Percentiles rank a stretch among this genome's conserved stretches.
These are phyloP conservation scores for Ligdia adustata DNA, from an alignment of 2,888 invertebrate species.

Conservation along the genomic window DNA sequence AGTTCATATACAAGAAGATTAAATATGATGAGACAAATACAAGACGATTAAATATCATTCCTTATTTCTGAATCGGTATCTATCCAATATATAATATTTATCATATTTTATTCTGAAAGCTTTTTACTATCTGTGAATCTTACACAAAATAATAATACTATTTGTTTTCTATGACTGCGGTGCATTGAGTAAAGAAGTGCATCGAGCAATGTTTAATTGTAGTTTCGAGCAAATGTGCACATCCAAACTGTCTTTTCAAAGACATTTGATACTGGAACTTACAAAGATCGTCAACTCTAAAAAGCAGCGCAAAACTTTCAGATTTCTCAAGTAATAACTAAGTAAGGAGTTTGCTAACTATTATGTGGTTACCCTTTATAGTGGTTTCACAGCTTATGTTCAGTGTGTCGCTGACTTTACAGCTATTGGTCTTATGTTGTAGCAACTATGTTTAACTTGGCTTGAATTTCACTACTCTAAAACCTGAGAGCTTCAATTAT, in stretches of 20 bases:
- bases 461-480: conserved; percentile 2
- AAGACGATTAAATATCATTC: no score
- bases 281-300: conserved; percentile 26
- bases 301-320: conserved; percentile 43
- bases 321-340: conserved; percentile 45
- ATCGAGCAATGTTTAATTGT: background rate
- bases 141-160: no score
- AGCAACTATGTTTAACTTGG: conserved; percentile 16
- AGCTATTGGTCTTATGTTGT: conserved; percentile 17
- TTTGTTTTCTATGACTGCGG: no score
- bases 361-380: conserved; percentile 41
- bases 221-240: background rate
- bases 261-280: conserved; percentile 41
- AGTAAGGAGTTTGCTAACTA: conserved; percentile 44
- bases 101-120: no score
- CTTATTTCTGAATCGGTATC: no score
- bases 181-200: no score
- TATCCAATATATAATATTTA: no score
- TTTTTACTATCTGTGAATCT: no score
- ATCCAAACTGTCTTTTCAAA: conserved; percentile 23
- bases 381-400: conserved; percentile 32
- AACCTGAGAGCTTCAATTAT: background rate
- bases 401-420: conserved; percentile 23
- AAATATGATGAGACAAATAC: no score
- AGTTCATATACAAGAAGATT: no score